A percentile compares a stretch with the other conserved stretches of the same genome.
Conservation (phyloP, 2,797 vertebrate genomes). For the Leptoclinus maculatus region DNA sequence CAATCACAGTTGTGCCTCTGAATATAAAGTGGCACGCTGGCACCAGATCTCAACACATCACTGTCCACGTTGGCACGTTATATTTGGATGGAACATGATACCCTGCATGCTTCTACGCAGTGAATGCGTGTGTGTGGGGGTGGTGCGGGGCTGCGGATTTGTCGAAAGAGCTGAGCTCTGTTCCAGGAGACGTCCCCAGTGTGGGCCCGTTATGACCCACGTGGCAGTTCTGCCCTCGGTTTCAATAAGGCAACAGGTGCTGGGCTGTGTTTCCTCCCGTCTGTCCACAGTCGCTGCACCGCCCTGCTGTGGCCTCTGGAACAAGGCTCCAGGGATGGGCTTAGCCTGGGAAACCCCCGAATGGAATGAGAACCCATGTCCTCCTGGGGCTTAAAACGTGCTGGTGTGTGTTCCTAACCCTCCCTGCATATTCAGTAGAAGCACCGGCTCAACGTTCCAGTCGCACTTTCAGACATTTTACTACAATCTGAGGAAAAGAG, state of each 20-base stretch:
- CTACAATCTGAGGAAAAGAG: conserved; percentile 20
- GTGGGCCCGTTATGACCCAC: conserved; percentile 2
- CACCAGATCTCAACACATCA: conserved; percentile 48
- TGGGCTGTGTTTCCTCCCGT: conserved; percentile 52
- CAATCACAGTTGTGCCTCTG: conserved; percentile 73
- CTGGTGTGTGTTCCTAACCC: conserved; percentile 9
- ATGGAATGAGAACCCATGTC: conserved; percentile 52
- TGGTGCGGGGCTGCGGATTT: not conserved
- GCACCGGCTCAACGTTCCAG: conserved; percentile 8
- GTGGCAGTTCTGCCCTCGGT: conserved; percentile 20
- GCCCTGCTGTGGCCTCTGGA: conserved; percentile 35
- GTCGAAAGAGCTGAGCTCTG: conserved; percentile 15
- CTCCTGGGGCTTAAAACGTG: conserved; percentile 9
- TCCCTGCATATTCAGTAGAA: conserved; percentile 29
- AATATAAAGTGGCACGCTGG: conserved; percentile 67
- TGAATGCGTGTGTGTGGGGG: conserved; percentile 33
- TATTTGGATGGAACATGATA: conserved; percentile 44
- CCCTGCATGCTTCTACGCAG: conserved; percentile 15
- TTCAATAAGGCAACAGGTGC: conserved; percentile 77
- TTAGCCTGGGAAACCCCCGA: conserved; percentile 73
- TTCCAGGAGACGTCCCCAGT: conserved; percentile 43
- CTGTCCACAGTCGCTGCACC: conserved; percentile 1
- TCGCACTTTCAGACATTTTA: not conserved
- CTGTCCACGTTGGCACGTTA: conserved; percentile 41
- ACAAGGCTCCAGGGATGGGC: conserved; percentile 27